phyloP scores from a whole-genome alignment of 1,140 invertebrate species.

The Euwallacea fornicatus region DNA sequence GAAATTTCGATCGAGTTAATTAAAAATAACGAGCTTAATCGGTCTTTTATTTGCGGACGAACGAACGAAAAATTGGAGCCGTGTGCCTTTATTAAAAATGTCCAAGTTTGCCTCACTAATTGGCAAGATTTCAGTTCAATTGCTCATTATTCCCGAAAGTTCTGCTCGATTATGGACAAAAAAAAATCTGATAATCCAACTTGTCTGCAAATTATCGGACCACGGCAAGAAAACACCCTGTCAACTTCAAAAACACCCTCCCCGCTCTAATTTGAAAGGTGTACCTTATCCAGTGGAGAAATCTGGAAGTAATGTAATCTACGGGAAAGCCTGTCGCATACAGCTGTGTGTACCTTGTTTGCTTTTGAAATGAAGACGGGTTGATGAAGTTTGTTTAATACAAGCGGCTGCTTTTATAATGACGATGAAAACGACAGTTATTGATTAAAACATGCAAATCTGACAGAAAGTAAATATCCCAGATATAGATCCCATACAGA shows the following conservation, averaged over 20 bases:
- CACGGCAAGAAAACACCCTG: neutral
- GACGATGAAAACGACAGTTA: neutral
- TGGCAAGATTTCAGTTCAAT: no score
- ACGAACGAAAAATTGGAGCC: constrained; percentile 1
- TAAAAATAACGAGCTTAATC: constrained; percentile 17
- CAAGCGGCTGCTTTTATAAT: neutral
- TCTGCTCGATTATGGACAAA: no score
- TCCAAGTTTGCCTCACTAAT: no score
- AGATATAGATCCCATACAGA: no score
- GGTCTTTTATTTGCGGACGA: neutral
- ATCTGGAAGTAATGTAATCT: constrained; percentile 4
- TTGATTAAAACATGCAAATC: no score
- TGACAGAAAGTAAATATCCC: no score
- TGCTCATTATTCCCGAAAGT: no score
- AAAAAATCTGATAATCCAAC: neutral
- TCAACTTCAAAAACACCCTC: neutral
- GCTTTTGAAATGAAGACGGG: neutral
- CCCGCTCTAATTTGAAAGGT: neutral
- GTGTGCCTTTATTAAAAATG: no score
- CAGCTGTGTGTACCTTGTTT: constrained; percentile 1
- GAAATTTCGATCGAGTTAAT: neutral
- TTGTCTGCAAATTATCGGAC: neutral
- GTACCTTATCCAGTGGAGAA: neutral
- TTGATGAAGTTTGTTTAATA: neutral
- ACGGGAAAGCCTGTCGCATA: neutral